Evolutionary conservation across 2,797 vertebrate genomes (phyloP).

Genomic region (Naso thynnoides): DNA sequence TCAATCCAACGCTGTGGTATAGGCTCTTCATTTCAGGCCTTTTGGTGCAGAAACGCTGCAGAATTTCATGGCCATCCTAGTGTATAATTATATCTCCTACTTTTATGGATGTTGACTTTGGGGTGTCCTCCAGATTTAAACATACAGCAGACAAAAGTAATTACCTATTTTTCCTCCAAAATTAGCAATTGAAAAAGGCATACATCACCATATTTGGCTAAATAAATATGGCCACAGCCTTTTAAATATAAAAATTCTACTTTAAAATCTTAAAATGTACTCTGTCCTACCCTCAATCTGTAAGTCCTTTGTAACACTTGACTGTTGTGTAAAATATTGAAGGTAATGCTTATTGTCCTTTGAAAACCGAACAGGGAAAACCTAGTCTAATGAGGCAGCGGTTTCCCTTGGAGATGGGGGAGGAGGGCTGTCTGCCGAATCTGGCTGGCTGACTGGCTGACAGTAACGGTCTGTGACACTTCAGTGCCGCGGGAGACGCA

Average conservation of each 20-base stretch:
- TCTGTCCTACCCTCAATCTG: not conserved
- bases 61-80: constrained; percentile 3
- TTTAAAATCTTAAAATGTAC: not conserved
- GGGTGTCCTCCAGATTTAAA: constrained; percentile 1
- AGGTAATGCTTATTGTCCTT: constrained; percentile 30
- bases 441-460: constrained; percentile 79
- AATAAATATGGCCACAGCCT: constrained; percentile 3
- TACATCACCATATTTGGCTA: not conserved
- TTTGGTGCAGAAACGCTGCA: constrained; percentile 20
- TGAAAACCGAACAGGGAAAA: constrained; percentile 44
- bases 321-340: constrained; percentile 6
- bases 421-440: constrained; percentile 67
- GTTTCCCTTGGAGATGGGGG: constrained; percentile 56
- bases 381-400: constrained; percentile 61
- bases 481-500: constrained; percentile 80
- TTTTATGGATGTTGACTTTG: constrained; percentile 14
- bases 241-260: not conserved
- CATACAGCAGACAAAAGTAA: constrained; percentile 1
- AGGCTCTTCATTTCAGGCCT: constrained; percentile 16
- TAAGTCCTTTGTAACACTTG: not conserved
- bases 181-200: not conserved
- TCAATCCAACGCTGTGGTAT: constrained; percentile 23
- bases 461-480: constrained; percentile 83
- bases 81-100: constrained; percentile 6
- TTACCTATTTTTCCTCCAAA: constrained; percentile 10